Percentiles rank a stretch among this genome's conserved stretches.
These are phyloP conservation scores for Porites evermanni DNA, from an alignment of 92 coral and sea anemone species.

Conservation along the genomic window DNA sequence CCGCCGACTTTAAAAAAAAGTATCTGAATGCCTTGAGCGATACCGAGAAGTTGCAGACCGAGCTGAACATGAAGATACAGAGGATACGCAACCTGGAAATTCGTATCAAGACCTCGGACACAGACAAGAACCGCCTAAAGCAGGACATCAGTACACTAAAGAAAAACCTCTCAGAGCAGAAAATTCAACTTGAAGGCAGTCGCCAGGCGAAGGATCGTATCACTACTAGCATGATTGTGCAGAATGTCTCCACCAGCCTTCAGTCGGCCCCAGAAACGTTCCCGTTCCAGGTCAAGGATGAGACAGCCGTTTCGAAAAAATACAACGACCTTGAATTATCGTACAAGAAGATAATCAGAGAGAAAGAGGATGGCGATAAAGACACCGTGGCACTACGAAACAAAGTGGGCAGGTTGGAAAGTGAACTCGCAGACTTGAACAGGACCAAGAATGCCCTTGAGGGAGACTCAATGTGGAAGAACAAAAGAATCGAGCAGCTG, in stretches of 20 bases:
- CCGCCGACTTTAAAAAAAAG: conserved; percentile 92
- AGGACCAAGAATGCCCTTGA: conserved; percentile 84
- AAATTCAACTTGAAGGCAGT: conserved; percentile 80
- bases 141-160: conserved; percentile 68
- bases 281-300: conserved; percentile 61
- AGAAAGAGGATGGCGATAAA: conserved; percentile 70
- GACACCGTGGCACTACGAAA: conserved; percentile 62
- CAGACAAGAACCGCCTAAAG: conserved; percentile 74
- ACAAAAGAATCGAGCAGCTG: conserved; percentile 84
- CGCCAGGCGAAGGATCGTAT: conserved; percentile 78
- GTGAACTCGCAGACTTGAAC: conserved; percentile 72
- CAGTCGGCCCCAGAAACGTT: conserved; percentile 87
- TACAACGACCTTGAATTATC: conserved; percentile 90
- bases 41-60: conserved; percentile 75
- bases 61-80: conserved; percentile 76
- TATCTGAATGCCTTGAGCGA: conserved; percentile 80
- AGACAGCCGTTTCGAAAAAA: conserved; percentile 74
- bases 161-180: conserved; percentile 81
- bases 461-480: conserved; percentile 85
- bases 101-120: conserved; percentile 74
- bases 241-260: conserved; percentile 67
- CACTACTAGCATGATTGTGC: conserved; percentile 71
- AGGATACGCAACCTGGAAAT: conserved; percentile 81
- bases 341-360: conserved; percentile 80
- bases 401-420: conserved; percentile 70